phyloP scores from a whole-genome alignment of 1,140 invertebrate species.

The Monochamus saltuarius region DNA sequence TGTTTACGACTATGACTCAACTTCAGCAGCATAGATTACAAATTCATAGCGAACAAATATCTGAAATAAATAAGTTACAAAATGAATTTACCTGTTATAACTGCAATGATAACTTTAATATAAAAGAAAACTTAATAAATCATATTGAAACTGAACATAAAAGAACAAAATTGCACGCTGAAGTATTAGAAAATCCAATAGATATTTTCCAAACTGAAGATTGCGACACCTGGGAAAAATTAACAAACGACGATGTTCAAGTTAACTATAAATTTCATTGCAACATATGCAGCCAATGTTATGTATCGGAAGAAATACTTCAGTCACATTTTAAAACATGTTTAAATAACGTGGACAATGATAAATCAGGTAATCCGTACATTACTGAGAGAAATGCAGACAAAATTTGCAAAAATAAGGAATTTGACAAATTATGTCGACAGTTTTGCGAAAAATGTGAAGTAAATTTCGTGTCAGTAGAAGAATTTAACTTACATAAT shows the following conservation, averaged over 20 bases:
- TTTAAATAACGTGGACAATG: neutral
- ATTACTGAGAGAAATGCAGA: too few species aligned
- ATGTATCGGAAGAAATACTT: conserved; percentile 12
- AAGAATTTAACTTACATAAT: too few species aligned
- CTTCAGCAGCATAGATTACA: neutral
- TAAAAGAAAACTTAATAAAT: conserved; percentile 9
- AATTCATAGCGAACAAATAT: neutral
- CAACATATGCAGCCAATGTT: conserved; percentile 7
- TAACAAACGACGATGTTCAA: too few species aligned
- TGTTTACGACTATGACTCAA: neutral
- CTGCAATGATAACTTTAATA: conserved; percentile 15
- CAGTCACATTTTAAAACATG: conserved; percentile 17
- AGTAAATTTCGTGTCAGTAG: too few species aligned
- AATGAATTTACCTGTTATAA: conserved; percentile 14
- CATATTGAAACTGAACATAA: conserved; percentile 23
- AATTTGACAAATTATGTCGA: too few species aligned
- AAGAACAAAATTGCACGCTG: neutral
- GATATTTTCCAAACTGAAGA: too few species aligned
- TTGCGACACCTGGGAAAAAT: too few species aligned
- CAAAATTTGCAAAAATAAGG: too few species aligned
- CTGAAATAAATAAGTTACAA: neutral
- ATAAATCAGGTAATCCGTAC: neutral
- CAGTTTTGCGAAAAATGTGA: too few species aligned
- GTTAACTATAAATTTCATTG: too few species aligned
- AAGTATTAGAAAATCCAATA: conserved; percentile 1